Percentiles rank a stretch among this genome's conserved stretches.
phyloP scores from a whole-genome alignment of 2,797 vertebrate species.

The Hozukius guyotensis region DNA sequence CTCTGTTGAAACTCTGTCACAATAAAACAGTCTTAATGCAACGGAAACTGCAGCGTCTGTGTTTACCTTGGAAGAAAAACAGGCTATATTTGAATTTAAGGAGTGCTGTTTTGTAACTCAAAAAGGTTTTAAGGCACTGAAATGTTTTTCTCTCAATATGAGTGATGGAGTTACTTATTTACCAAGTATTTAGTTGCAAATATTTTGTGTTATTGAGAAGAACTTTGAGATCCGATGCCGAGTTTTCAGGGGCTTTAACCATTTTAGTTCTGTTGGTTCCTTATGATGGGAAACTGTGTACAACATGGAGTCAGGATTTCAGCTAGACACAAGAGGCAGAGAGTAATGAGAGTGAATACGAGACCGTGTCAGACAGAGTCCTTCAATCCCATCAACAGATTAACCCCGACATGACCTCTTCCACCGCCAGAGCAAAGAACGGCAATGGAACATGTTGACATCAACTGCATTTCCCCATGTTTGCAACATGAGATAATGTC shows the following conservation, averaged over 20 bases:
- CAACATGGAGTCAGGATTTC: not conserved
- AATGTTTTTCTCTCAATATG: not conserved
- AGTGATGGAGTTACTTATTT: not conserved
- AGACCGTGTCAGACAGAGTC: not conserved
- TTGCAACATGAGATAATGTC: slow-evolving; percentile 3
- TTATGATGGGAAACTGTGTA: not conserved
- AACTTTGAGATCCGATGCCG: not conserved
- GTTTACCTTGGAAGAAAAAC: slow-evolving; percentile 18
- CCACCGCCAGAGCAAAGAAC: not conserved
- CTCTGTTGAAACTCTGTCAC: slow-evolving; percentile 52
- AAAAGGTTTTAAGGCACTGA: not conserved
- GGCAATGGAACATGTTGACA: not conserved
- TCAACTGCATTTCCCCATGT: not conserved
- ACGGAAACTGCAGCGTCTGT: not conserved
- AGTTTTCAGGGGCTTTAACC: not conserved
- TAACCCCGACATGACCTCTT: slow-evolving; percentile 7
- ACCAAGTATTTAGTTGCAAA: not conserved
- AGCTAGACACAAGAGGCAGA: not conserved
- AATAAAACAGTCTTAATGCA: slow-evolving; percentile 43
- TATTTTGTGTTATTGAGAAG: not conserved
- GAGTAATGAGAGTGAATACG: slow-evolving; percentile 7
- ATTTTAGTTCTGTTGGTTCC: not conserved
- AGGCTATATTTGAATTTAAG: not conserved
- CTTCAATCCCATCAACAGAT: slow-evolving; percentile 26
- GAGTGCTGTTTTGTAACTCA: not conserved